Percentiles rank a stretch among this genome's conserved stretches.
phyloP scores from a whole-genome alignment of 2,797 vertebrate species.

The Phrynocephalus guinanensis region DNA sequence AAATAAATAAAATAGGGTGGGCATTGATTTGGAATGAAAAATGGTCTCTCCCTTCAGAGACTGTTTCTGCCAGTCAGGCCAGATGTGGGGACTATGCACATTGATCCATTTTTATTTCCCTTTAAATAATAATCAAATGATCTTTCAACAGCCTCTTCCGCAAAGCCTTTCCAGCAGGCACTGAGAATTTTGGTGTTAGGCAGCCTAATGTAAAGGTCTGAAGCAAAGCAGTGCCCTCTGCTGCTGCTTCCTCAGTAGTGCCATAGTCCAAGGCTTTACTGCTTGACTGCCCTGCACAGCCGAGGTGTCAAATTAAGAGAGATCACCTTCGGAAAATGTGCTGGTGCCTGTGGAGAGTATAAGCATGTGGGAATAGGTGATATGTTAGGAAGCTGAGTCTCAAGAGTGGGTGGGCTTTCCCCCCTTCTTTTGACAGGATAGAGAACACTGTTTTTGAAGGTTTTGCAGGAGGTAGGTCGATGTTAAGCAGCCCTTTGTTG shows the following conservation, averaged over 20 bases:
- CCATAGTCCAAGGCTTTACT: not conserved
- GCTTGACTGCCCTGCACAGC: not conserved
- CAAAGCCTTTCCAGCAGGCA: not conserved
- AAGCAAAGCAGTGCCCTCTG: slow-evolving; percentile 50
- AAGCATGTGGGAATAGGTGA: not conserved
- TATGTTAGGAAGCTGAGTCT: not conserved
- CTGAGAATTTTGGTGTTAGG: not conserved
- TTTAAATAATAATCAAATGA: too few species aligned
- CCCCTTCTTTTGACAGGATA: not conserved
- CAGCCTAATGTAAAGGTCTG: too few species aligned
- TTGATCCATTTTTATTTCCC: not conserved
- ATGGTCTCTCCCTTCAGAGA: not conserved
- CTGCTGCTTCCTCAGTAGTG: slow-evolving; percentile 11
- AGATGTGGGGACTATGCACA: not conserved
- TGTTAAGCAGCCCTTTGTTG: too few species aligned
- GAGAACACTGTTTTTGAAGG: not conserved
- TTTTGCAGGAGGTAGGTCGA: too few species aligned
- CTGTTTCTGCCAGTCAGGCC: not conserved
- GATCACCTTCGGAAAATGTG: not conserved
- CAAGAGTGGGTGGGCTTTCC: not conserved
- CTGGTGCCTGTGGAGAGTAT: not conserved
- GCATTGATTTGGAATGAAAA: too few species aligned
- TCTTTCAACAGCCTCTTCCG: not conserved
- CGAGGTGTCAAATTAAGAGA: not conserved
- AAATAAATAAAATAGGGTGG: too few species aligned